Conservation (phyloP, 2,888 invertebrate species). For the Autographa gamma region DNA sequence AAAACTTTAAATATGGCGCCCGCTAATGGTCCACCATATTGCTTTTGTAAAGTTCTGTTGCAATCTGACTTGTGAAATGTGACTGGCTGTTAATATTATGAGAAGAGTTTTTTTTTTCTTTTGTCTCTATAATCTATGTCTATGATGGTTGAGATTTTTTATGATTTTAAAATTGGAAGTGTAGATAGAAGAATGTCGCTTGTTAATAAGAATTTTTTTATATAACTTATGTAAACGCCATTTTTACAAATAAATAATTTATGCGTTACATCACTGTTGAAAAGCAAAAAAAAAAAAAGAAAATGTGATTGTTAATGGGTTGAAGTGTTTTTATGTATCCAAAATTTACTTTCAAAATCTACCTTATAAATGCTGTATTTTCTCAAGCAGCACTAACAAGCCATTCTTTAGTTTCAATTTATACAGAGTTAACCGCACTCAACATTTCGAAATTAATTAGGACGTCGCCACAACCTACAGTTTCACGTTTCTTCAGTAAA, state of each 20-base stretch:
- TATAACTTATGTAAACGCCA: too few relatives aligned
- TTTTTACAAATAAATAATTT: too few relatives aligned
- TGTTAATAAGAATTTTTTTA: too few relatives aligned
- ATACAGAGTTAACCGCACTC: slow-evolving; percentile 1
- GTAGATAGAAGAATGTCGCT: too few relatives aligned
- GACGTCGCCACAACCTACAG: slow-evolving; percentile 19
- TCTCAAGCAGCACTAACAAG: neutral
- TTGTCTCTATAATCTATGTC: too few relatives aligned
- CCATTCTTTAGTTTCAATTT: neutral
- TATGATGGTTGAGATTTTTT: neutral
- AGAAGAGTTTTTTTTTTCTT: neutral
- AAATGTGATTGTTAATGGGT: too few relatives aligned
- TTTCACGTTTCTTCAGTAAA: slow-evolving; percentile 43
- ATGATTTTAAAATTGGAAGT: neutral
- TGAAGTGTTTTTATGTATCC: too few relatives aligned
- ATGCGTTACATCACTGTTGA: too few relatives aligned
- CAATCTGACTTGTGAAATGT: neutral
- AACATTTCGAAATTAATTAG: slow-evolving; percentile 25
- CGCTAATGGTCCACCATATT: slow-evolving; percentile 53
- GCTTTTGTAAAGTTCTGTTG: slow-evolving; percentile 35
- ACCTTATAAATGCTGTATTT: neutral
- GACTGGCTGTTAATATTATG: slow-evolving; percentile 3
- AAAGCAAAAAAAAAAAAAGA: too few relatives aligned
- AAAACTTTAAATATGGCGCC: slow-evolving; percentile 50
- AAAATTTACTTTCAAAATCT: neutral